These are phyloP conservation scores for Panthera leo DNA, from an alignment of 2,113 vertebrate genomes.

Conservation along the genomic window DNA sequence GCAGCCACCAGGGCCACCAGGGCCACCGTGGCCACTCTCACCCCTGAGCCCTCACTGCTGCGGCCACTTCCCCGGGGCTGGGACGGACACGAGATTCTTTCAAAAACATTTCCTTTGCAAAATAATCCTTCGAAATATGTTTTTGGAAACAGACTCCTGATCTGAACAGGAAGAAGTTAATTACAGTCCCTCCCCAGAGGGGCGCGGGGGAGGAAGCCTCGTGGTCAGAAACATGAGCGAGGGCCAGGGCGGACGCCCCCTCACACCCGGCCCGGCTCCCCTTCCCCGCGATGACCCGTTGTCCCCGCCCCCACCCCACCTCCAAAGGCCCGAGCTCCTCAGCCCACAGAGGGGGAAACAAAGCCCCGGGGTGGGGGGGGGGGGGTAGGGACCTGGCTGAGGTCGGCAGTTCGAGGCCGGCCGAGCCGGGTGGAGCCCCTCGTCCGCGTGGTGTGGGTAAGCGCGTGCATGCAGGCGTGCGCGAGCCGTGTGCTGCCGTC, in stretches of 20 bases:
- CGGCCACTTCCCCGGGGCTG: slow-evolving; percentile 77
- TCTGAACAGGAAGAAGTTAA: slow-evolving; percentile 89
- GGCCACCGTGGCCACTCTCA: not conserved
- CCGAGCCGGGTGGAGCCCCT: not conserved
- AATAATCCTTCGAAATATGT: slow-evolving; percentile 86
- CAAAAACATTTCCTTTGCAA: slow-evolving; percentile 90
- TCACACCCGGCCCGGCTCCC: not conserved
- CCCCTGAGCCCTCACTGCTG: not conserved
- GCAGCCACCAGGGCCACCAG: not conserved
- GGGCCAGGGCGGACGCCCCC: not conserved
- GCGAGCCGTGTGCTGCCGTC: fast-evolving
- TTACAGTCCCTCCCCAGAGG: slow-evolving; percentile 79
- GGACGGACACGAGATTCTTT: slow-evolving; percentile 81
- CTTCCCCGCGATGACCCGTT: not conserved
- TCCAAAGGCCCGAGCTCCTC: not conserved
- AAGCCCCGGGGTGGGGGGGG: not conserved
- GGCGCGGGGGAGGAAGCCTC: slow-evolving; percentile 82
- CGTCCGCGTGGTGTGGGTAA: fast-evolving
- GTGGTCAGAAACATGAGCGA: slow-evolving; percentile 61
- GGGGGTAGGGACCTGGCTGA: not conserved
- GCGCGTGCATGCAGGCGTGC: not conserved
- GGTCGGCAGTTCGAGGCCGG: not conserved
- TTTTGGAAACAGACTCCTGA: slow-evolving; percentile 84
- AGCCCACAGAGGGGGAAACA: not conserved
- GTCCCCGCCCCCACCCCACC: not conserved